Evolutionary conservation across 2,797 vertebrate genomes (phyloP), one percentile per base, ranked within the genome.

Genomic region (Clarias platycephalus): DNA sequence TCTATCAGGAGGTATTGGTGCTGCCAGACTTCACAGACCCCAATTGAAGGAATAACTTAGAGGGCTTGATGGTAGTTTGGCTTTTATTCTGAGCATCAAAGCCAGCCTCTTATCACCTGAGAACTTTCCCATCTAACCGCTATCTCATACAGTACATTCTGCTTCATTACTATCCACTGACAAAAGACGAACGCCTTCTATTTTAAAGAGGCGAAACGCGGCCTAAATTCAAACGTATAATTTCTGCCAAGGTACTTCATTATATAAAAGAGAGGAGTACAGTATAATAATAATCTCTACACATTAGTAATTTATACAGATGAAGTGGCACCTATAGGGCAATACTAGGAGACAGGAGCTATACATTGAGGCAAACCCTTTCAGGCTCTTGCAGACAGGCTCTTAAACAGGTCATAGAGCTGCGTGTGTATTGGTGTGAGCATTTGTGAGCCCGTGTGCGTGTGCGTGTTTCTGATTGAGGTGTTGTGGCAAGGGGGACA

Each of bases 1-100:
- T 88, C 86, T 86, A 88, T 88, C 88, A 72, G 78, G 67, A 68
- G 78, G 58, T 77, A 82, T 84, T 86, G 84, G 84, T 88, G 83
- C 81, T 78, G 83, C 85, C 84, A 86, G 84, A 89, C 83, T 85
- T 90, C 88, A 89, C 83, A 86, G 77, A 83, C 79, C 77, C 67
- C 82, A 84, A 79, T 85, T 88, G 85, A 86, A 83, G 64, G 80
- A 83, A 87, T 88, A 85, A 66, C 86, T 84, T 85, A 76, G 15
- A 82, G 85, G 80, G 83, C 57, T 75, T 83, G 81, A 67, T 80
- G 60, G 63, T 83, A 81, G 55, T 70, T 72, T 81, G 78, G 80
- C 83, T 66, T 70, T 83, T 58, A 88, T 79, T 86, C 57, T 9
- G 31, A 79, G 31, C 84, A 83, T 86, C 88, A 88, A 89, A 86